Evolutionary conservation across 2,888 invertebrate genomes (phyloP).

Genomic region (Bimastos eiseni): DNA sequence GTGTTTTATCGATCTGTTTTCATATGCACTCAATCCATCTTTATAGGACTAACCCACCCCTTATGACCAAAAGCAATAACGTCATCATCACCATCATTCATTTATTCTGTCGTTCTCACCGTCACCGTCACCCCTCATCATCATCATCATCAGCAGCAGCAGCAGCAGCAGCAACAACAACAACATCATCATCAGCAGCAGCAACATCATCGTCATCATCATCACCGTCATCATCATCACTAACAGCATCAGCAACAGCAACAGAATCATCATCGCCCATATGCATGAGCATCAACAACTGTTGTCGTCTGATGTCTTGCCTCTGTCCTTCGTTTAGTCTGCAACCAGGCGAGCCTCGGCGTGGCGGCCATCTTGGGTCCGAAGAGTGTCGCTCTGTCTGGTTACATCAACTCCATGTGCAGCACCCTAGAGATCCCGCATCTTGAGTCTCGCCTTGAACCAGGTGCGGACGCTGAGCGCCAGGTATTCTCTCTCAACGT

Average conservation of each 20-base stretch:
- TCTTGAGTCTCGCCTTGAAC: constrained; percentile 38
- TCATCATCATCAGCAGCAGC: background rate
- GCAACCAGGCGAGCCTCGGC: constrained; percentile 51
- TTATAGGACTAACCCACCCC: too few species aligned
- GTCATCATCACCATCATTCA: background rate
- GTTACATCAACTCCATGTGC: constrained; percentile 46
- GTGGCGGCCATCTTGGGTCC: constrained; percentile 46
- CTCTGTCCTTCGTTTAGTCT: constrained; percentile 51
- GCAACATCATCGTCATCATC: too few species aligned
- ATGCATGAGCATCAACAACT: too few species aligned
- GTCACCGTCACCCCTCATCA: background rate
- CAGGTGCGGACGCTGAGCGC: constrained; percentile 25
- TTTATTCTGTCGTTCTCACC: background rate
- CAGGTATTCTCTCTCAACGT: constrained; percentile 45
- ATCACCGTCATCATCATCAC: too few species aligned
- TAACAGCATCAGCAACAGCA: too few species aligned
- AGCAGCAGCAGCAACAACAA: background rate
- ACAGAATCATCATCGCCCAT: too few species aligned
- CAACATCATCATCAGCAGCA: background rate
- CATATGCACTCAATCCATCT: too few species aligned
- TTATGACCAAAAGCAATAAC: background rate
- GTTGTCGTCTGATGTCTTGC: too few species aligned
- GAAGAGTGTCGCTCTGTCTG: constrained; percentile 35
- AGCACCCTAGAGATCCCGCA: constrained; percentile 45
- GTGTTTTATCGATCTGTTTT: too few species aligned